phyloP scores from a whole-genome alignment of 1,140 invertebrate species.

The Geopemphigus sp. region DNA sequence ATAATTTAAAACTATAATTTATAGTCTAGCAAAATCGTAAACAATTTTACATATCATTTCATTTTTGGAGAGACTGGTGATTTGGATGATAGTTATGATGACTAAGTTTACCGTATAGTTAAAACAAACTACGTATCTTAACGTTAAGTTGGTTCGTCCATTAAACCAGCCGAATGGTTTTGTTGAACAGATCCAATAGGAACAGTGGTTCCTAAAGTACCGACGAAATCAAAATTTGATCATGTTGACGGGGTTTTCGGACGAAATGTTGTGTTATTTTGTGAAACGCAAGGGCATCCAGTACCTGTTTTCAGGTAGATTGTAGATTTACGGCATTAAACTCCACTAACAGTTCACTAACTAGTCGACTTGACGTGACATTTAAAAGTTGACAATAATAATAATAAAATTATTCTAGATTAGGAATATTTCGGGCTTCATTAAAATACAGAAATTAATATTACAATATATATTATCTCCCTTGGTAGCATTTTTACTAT shows the following conservation, averaged over 20 bases:
- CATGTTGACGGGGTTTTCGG: conserved; percentile 60
- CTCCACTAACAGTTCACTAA: not conserved
- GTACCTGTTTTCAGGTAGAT: conserved; percentile 54
- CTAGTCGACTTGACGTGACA: not conserved
- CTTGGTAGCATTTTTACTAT: too few species aligned
- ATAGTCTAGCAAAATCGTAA: too few species aligned
- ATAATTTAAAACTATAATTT: too few species aligned
- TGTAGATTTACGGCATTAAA: conserved; percentile 50
- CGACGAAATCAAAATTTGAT: conserved; percentile 63
- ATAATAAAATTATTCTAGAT: not conserved
- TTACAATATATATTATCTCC: not conserved
- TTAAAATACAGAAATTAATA: not conserved
- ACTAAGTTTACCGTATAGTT: not conserved
- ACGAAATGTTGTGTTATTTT: conserved; percentile 60
- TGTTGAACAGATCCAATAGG: conserved; percentile 56
- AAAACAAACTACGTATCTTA: not conserved
- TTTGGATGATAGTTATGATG: too few species aligned
- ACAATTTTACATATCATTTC: too few species aligned
- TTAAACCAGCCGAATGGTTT: conserved; percentile 53
- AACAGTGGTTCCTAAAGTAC: conserved; percentile 55
- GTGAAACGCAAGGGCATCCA: conserved; percentile 68
- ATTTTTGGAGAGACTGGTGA: too few species aligned
- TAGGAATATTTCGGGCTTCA: conserved; percentile 25
- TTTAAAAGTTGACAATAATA: not conserved
- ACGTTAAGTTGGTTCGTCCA: not conserved